Percentiles rank a stretch among this genome's conserved stretches.
Conservation (phyloP, 2,888 invertebrate species). For the Ormia ochracea region DNA sequence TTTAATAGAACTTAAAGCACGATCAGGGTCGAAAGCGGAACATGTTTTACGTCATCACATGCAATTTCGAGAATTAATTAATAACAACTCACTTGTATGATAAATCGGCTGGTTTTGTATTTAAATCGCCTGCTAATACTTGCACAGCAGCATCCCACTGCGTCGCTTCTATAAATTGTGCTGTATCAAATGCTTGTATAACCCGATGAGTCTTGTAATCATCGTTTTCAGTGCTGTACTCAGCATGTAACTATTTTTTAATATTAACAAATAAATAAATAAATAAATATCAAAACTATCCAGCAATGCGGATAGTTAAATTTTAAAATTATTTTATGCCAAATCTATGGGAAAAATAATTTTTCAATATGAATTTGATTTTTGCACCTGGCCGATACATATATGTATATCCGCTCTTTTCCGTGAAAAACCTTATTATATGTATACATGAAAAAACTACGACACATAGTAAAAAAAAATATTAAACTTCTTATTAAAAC, state of each 20-base stretch:
- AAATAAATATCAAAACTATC: background rate
- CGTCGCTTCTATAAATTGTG: constrained; percentile 94
- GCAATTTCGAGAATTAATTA: too few relatives aligned
- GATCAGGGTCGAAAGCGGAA: too few relatives aligned
- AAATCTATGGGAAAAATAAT: too few relatives aligned
- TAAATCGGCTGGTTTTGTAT: constrained; percentile 91
- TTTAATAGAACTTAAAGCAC: too few relatives aligned
- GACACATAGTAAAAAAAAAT: too few relatives aligned
- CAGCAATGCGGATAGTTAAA: too few relatives aligned
- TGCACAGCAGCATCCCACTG: constrained; percentile 86
- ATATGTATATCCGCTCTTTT: constrained; percentile 78
- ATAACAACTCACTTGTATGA: constrained; percentile 81
- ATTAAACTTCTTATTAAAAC: too few relatives aligned
- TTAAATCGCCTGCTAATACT: constrained; percentile 95
- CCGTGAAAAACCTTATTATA: background rate
- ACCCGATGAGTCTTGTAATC: constrained; percentile 95
- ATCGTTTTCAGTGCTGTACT: constrained; percentile 89
- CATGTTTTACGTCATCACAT: too few relatives aligned
- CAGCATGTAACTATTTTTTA: constrained; percentile 95
- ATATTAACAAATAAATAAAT: background rate
- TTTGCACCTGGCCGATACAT: background rate
- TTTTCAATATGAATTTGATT: too few relatives aligned
- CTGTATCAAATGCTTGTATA: constrained; percentile 94
- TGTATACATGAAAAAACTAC: too few relatives aligned
- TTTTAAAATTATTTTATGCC: too few relatives aligned